Base-by-base conservation (phyloP, 2,113 vertebrate species). In the Heterochromis multidens region DNA sequence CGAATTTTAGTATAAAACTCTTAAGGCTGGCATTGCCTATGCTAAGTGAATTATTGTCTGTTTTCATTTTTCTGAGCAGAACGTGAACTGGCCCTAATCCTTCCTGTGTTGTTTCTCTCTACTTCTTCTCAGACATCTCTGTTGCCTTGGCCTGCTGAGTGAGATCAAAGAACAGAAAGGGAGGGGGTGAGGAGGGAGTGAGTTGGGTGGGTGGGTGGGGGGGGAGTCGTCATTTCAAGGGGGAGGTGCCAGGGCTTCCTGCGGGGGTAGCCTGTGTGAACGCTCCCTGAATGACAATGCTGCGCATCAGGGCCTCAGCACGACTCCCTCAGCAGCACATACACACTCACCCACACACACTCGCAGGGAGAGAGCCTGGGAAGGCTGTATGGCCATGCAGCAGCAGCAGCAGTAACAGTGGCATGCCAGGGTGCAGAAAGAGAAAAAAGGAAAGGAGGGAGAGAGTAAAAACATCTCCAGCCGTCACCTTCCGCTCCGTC, bases 201-300 rank as follows among this genome's bases (percentile, higher is more conserved):
- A 1, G 46, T 0, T 12, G 9, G 12, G 13, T 60, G 16, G 10
- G 7, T 29, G 46, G 58, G 87, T 54, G 43, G 31, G 5, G 1
- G 31, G 31, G 19, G 61, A 12, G 61, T 35, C 2, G 35, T 86
- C 63, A 60, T 79, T 91, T 90, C 77, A 89, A 88, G 74, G 65
- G 89, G 92, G 93, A 85, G 87, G 93, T 86, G 90, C 87, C 81
- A 93, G 93, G 94, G 87, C 92, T 94, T 96, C 93, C 95, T 95
- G 93, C 86, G 93, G 94, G 95, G 93, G 90, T 92, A 93, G 93
- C 93, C 94, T 92, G 85, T 92, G 92, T 90, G 93, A 91, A 95
- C 76, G 92, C 92, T 70, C 67, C 79, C 91, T 95, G 95, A 95
- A 95, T 95, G 93, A 94, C 91, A 95, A 95, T 95, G 91, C 87